These are phyloP conservation scores for Darevskia mixta DNA, from an alignment of 2,797 vertebrate genomes.

Conservation along the genomic window DNA sequence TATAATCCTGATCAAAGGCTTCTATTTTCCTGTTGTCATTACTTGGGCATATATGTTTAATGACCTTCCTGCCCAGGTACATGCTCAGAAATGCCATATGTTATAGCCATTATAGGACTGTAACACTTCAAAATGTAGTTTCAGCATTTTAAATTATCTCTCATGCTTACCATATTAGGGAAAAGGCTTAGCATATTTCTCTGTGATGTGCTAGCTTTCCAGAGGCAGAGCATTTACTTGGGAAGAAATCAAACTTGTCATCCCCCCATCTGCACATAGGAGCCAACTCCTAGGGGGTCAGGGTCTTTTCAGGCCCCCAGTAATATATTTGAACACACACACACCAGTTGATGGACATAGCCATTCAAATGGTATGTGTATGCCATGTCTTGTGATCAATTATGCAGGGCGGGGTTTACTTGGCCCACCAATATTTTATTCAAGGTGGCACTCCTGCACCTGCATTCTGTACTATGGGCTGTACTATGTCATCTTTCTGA, in stretches of 20 bases:
- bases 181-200: not conserved
- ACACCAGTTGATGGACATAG: too few species aligned
- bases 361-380: too few species aligned
- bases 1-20: not conserved
- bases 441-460: not conserved
- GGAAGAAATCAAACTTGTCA: not conserved
- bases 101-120: too few species aligned
- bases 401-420: too few species aligned
- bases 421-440: too few species aligned
- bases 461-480: not conserved
- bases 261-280: too few species aligned
- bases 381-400: too few species aligned
- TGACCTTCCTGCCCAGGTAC: not conserved
- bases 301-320: too few species aligned
- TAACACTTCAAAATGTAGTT: not conserved
- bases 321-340: too few species aligned
- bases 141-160: not conserved
- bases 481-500: not conserved
- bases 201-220: not conserved
- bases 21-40: not conserved
- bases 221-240: not conserved
- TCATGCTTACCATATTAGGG: not conserved
- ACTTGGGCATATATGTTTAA: not conserved
- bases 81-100: not conserved
- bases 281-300: too few species aligned